These are phyloP conservation scores for Plemyria rubiginata DNA, from an alignment of 2,888 invertebrate genomes.

Conservation along the genomic window DNA sequence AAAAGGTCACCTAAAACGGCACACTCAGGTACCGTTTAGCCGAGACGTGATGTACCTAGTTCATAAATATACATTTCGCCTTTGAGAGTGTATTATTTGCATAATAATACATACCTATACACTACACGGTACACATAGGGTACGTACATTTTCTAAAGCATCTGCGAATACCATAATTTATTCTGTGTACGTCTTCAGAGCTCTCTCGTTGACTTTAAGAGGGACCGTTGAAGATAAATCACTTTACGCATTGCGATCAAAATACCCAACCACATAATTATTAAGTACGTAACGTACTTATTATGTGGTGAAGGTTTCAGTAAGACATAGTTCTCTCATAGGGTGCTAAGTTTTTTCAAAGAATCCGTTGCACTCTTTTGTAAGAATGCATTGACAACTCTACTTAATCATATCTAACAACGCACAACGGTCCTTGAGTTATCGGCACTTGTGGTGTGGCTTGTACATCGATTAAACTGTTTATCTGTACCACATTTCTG, in stretches of 20 bases:
- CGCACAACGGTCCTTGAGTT: not conserved
- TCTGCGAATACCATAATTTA: slow-evolving; percentile 53
- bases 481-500: not conserved
- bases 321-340: not conserved
- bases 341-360: no score
- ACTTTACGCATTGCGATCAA: slow-evolving; percentile 36
- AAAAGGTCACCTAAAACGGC: slow-evolving; percentile 32
- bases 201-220: slow-evolving; percentile 42
- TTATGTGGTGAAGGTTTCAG: not conserved
- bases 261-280: slow-evolving; percentile 27
- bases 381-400: no score
- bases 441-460: not conserved
- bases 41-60: slow-evolving; percentile 47
- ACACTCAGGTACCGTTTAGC: slow-evolving; percentile 38
- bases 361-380: no score
- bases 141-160: slow-evolving; percentile 41
- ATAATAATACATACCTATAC: slow-evolving; percentile 40
- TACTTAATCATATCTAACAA: not conserved
- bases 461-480: not conserved
- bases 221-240: slow-evolving; percentile 47
- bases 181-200: slow-evolving; percentile 50
- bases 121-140: slow-evolving; percentile 18
- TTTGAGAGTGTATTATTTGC: slow-evolving; percentile 29
- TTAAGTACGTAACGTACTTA: not conserved
- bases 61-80: slow-evolving; percentile 50